Percentiles rank a stretch among this genome's conserved stretches.
Conservation (phyloP, 2,113 vertebrate genomes). For the Thomomys bottae region DNA sequence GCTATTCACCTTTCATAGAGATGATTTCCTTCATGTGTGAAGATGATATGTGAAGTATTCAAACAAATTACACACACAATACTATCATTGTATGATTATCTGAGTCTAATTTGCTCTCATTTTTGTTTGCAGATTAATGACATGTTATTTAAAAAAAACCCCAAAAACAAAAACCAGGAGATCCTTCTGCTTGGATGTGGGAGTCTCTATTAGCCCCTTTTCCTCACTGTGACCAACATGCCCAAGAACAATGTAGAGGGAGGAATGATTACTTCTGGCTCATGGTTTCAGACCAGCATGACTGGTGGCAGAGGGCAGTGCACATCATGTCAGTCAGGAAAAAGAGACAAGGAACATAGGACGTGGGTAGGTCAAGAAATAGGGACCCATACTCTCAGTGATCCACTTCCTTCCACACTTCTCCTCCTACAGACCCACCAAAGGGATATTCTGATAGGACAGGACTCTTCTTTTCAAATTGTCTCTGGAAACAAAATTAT, state of each 20-base stretch:
- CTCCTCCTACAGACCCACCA: background rate
- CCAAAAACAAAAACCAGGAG: no score
- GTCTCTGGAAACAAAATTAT: background rate
- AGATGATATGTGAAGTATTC: background rate
- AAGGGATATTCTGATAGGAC: no score
- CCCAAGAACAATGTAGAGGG: background rate
- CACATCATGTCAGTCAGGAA: background rate
- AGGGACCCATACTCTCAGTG: background rate
- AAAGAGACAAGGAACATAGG: background rate
- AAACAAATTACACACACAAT: background rate
- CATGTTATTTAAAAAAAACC: background rate
- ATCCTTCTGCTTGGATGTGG: background rate
- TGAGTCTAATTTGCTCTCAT: slow-evolving; percentile 8
- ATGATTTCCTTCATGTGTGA: slow-evolving; percentile 2
- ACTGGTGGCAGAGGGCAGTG: background rate
- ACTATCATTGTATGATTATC: background rate
- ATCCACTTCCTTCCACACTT: background rate
- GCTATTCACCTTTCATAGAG: background rate
- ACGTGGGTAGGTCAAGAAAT: background rate
- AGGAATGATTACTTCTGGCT: background rate
- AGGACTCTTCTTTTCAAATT: background rate
- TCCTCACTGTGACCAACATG: background rate
- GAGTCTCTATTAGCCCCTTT: background rate
- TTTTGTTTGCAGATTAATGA: slow-evolving; percentile 1
- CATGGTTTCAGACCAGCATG: background rate